Evolutionary conservation across 2,113 vertebrate species (phyloP), one percentile per base, ranked within the genome.

Genomic region (Ammodytes marinus): DNA sequence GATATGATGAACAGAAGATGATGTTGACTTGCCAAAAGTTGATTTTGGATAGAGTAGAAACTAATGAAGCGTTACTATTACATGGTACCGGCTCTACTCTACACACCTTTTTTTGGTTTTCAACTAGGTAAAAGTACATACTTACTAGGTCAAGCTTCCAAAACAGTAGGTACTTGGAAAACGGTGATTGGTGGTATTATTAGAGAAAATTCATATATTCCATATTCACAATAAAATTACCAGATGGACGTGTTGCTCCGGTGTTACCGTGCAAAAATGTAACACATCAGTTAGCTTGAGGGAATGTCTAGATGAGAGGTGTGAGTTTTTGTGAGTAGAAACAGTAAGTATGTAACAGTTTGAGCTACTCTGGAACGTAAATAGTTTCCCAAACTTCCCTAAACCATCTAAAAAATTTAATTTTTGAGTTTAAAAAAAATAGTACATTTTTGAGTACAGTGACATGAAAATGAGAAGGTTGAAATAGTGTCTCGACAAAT

Each of bases 1-100:
- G 77, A 60, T 63, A 49, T 43, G 75, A 84, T 73, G 65, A 79
- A 66, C 55, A 50, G 70, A 77, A 17, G 46, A 72, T 6, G 69
- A 69, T 49, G 79, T 39, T 61, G 58, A 73, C 60, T 45, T 76
- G 50, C 47, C 27, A 54, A 17, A 19, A 49, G 63, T 61, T 79
- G 13, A 13, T 65, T 60, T 52, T 57, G 57, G 66, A 65, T 19
- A 13, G 35, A 1, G 4, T 12, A n/a, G 54, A 57, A 57, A 27
- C 8, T 46, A 6, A 6, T 27, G 27, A 27, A 27, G 27, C 27
- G 27, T 27, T 27, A 27, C 27, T 27, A 27, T 27, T 27, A 27
- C 27, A 27, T 27, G 27, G 27, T 27, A 27, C 27, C 27, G 27
- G 27, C 27, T 27, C 27, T 27, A 27, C 27, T 27, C 27, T 27